These are phyloP conservation scores for Synanthedon myopaeformis DNA, from an alignment of 2,888 invertebrate genomes.

Conservation along the genomic window DNA sequence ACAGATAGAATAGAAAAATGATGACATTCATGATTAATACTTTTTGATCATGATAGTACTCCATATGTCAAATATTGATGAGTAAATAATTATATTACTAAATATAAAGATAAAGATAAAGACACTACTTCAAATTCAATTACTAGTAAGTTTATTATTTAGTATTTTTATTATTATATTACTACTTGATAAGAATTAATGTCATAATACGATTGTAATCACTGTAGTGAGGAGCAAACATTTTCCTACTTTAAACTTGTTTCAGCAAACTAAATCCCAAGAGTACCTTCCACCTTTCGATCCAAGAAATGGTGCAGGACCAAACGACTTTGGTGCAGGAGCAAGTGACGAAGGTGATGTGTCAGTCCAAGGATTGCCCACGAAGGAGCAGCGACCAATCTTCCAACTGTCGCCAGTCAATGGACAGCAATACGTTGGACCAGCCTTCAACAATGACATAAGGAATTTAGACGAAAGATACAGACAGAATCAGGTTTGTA, in stretches of 20 bases:
- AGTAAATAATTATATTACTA: too few species aligned
- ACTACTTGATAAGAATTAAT: too few species aligned
- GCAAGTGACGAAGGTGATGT: conserved; percentile 34
- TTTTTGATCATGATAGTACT: background rate
- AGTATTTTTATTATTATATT: too few species aligned
- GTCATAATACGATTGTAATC: too few species aligned
- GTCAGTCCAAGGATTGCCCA: conserved; percentile 53
- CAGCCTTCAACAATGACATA: conserved; percentile 39
- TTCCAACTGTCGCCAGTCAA: conserved; percentile 51
- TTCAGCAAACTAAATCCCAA: conserved; percentile 15
- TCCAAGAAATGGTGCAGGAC: conserved; percentile 28
- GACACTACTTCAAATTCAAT: too few species aligned
- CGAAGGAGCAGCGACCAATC: conserved; percentile 39
- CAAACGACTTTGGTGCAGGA: conserved; percentile 21
- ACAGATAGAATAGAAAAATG: too few species aligned
- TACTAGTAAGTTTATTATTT: too few species aligned
- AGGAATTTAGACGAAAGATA: conserved; percentile 36
- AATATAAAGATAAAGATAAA: too few species aligned
- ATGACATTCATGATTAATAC: too few species aligned
- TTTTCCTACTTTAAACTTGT: background rate
- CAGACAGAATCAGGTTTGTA: conserved; percentile 37
- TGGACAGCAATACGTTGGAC: conserved; percentile 49
- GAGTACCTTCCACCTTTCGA: conserved; percentile 44
- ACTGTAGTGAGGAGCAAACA: too few species aligned
- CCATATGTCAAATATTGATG: too few species aligned